These are phyloP conservation scores for Periparus ater DNA, from an alignment of 2,797 vertebrate species.

Conservation along the genomic window DNA sequence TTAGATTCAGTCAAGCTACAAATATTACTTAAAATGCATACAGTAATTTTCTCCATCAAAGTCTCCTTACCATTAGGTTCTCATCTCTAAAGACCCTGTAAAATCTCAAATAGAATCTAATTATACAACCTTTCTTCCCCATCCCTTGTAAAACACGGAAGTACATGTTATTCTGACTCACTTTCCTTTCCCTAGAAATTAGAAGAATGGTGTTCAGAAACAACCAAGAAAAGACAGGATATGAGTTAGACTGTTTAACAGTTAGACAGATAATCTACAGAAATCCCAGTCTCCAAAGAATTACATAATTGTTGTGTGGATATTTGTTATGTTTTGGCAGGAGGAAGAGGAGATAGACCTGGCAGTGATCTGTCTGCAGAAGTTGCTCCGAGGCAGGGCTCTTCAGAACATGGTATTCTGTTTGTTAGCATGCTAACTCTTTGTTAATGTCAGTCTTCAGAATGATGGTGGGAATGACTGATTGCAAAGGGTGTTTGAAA, in stretches of 20 bases:
- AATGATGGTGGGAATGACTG: background rate
- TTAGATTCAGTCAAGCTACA: background rate
- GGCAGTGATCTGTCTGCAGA: conserved; percentile 87
- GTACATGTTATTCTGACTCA: background rate
- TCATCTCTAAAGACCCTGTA: background rate
- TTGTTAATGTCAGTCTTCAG: background rate
- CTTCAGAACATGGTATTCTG: conserved; percentile 84
- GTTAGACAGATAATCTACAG: background rate
- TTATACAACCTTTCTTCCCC: background rate
- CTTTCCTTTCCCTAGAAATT: background rate
- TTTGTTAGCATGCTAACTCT: background rate
- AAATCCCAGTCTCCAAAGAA: background rate
- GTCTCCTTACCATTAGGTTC: background rate
- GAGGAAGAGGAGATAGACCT: conserved; percentile 88
- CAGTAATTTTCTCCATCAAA: background rate
- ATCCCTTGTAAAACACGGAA: background rate
- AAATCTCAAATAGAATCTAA: background rate
- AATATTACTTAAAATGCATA: background rate
- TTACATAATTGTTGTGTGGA: background rate
- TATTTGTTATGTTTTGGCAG: conserved; percentile 70
- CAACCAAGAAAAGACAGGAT: background rate
- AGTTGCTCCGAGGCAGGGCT: conserved; percentile 87
- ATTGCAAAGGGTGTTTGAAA: background rate
- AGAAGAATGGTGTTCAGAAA: background rate
- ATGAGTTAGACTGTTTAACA: background rate